Conservation (phyloP, 2,888 invertebrate genomes). For the Smittia aterrima region DNA sequence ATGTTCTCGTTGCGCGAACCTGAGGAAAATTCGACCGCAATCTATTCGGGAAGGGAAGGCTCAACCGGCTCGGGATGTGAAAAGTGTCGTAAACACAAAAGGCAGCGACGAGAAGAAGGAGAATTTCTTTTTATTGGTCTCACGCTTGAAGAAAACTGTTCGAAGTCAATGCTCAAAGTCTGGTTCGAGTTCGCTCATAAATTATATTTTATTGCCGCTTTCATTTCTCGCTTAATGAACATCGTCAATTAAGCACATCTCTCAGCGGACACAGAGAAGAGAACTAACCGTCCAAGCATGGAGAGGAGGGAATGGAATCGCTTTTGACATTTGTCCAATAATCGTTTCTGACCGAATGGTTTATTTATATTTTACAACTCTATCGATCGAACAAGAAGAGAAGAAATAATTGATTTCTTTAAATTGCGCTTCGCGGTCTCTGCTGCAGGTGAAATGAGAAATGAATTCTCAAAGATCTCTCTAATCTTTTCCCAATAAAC, state of each 20-base stretch:
- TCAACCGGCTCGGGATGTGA: background rate
- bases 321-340: slow-evolving; percentile 4
- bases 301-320: background rate
- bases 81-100: background rate
- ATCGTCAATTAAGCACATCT: slow-evolving; percentile 4
- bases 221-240: slow-evolving; percentile 16
- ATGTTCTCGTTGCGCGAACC: background rate
- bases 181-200: background rate
- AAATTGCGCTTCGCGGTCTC: too few species aligned
- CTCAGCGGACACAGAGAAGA: background rate
- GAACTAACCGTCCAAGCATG: background rate
- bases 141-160: background rate
- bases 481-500: too few species aligned
- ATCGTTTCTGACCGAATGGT: slow-evolving; percentile 1
- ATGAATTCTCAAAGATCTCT: too few species aligned
- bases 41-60: background rate
- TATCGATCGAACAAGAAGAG: background rate
- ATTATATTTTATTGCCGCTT: background rate
- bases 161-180: background rate
- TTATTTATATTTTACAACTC: background rate
- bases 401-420: background rate
- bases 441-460: too few species aligned
- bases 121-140: slow-evolving; percentile 2
- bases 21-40: background rate
- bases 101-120: background rate